Base-by-base conservation (phyloP, 2,888 invertebrate genomes). In the Harmothoe impar region DNA sequence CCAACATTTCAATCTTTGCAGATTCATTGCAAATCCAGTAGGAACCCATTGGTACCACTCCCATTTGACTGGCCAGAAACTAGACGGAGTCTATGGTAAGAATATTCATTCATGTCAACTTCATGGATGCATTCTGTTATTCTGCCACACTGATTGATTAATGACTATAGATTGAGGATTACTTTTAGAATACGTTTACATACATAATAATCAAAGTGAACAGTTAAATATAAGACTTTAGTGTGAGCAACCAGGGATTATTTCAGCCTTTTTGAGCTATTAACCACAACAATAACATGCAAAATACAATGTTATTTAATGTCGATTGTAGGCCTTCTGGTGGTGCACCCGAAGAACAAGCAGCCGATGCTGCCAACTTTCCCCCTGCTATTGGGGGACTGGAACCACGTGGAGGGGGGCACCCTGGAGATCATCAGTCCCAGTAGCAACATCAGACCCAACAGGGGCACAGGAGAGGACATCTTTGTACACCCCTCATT, bases 1-100 rank as follows among this genome's bases (percentile, higher is more conserved):
- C n/a, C n/a, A n/a, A n/a, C n/a, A n/a, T n/a, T n/a, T n/a, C 20
- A n/a, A 78, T 78, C 20, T 29, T 78, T 35, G 3, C 86, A 86
- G 85, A 43, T 90, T 90, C n/a, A 68, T 86, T 20, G 90, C 90
- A 20, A 91, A 92, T 33, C 93, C 94, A 43, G 94, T 94, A 51
- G 95, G 95, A 56, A 93, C 20, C 88, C 90, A 90, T 31, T 86
- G 85, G 90, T 90, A 90, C 51, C 90, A 90, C 56, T 56, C 56
- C 35, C 90, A 90, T 78, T 15, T 68, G 23, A 7, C 12, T 3
- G 90, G 85, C 7, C 90, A 90, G 85, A 54, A 35, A n/a, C 25
- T 86, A n/a, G 86, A 86, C n/a, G 86, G 86, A 12, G 54, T 86
- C 29, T 86, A 29, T 29, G 86, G 86, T 86, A 54, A 31, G 77